Evolutionary conservation across 2,797 vertebrate genomes (phyloP), one percentile per base, ranked within the genome.

Genomic region (Apogon hyalosoma): DNA sequence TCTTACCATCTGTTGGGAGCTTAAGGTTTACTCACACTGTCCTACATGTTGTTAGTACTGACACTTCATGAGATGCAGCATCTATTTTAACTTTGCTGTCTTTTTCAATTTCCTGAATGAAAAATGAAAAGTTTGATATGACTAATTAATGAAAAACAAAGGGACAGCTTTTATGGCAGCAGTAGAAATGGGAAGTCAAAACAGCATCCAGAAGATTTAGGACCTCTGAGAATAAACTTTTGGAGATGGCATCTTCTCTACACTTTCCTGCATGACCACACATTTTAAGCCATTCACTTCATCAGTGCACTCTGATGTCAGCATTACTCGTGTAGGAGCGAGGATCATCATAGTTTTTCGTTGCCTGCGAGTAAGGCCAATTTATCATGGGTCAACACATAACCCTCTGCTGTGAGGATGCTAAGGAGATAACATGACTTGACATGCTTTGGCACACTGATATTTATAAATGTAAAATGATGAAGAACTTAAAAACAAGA

Each of bases 361-460:
- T 53, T 51, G 74, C 68, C 66, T 69, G 65, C 71, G 45, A 74
- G 56, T 31, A n/a, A 7, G 28, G 18, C 63, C 46, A 3, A 52
- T 39, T 80, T 58, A 68, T 52, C 43, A 52, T 18, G 75, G 83
- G 48, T 83, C 76, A 79, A 48, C 18, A 55, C 55, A n/a, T 58
- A 43, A 69, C 54, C 65, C 54, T 57, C 57, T 66, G 73, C 68
- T 69, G 70, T 55, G 56, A 79, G 52, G 62, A 68, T 60, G 41
- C 38, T 19, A 47, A 6, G 33, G 19, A 61, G 57, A 79, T 45
- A 9, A 21, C 15, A 43, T 19, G 4, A 11, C 11, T 14, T 42
- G 36, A 24, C 68, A 65, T 2, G 15, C 38, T 46, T 21, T 36
- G 45, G 41, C 4, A 49, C 4, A 1, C 7, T 21, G 24, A 16